Conservation (phyloP, 1,140 invertebrate species). For the Radopholus similis region DNA sequence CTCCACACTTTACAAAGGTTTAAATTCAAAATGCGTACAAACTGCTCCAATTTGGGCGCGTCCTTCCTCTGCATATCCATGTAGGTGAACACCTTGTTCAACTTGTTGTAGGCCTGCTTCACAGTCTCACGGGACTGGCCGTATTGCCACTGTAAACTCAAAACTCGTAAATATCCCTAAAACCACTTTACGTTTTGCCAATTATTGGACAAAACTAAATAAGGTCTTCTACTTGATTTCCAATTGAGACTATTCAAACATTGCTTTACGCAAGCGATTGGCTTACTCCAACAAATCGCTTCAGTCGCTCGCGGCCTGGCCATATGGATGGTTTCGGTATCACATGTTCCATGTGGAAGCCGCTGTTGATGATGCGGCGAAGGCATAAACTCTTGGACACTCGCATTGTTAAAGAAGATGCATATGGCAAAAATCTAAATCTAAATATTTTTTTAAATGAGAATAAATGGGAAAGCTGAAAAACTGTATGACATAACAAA, state of each 20-base stretch:
- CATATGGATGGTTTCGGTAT: conserved; percentile 53
- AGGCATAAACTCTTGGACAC: conserved; percentile 29
- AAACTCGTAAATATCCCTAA: too few relatives aligned
- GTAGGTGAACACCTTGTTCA: conserved; percentile 50
- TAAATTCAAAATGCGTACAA: conserved; percentile 9
- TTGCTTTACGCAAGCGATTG: neutral
- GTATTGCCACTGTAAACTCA: conserved; percentile 56
- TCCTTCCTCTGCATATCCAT: conserved; percentile 51
- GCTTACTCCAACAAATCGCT: conserved; percentile 48
- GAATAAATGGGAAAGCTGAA: too few relatives aligned
- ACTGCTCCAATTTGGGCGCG: conserved; percentile 44
- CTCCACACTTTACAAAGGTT: conserved; percentile 4
- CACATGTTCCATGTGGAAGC: conserved; percentile 44
- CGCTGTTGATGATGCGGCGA: conserved; percentile 46
- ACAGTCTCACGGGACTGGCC: conserved; percentile 38
- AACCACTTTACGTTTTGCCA: too few relatives aligned
- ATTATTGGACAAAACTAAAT: too few relatives aligned
- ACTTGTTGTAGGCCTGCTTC: conserved; percentile 28
- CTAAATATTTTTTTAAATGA: neutral
- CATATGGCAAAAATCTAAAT: neutral
- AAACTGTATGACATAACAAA: too few relatives aligned
- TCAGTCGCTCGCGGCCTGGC: conserved; percentile 44
- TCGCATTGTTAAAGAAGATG: conserved; percentile 27
- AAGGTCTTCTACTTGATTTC: too few relatives aligned
- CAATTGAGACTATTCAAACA: neutral